Conservation (phyloP, 2,113 vertebrate species). For the Rostratula benghalensis region DNA sequence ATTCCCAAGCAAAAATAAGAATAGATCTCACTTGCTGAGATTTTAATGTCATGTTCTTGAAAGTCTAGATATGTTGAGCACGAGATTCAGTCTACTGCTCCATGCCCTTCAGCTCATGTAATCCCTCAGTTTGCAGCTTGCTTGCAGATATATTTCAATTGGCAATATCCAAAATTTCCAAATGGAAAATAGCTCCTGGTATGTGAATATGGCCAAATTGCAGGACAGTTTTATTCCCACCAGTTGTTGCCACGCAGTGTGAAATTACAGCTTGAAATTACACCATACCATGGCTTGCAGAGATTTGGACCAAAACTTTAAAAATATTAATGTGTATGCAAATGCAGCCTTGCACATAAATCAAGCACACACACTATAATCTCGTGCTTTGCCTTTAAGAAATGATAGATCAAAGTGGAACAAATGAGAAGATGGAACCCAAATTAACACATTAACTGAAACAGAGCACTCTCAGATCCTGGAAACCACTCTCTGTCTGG, state of each 20-base stretch:
- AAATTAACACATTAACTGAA: conserved; percentile 70
- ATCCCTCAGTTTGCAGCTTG: neutral
- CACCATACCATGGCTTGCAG: conserved; percentile 46
- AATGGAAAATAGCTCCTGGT: conserved; percentile 65
- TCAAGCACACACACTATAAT: conserved; percentile 26
- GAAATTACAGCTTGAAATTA: conserved; percentile 13
- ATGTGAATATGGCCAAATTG: conserved; percentile 17
- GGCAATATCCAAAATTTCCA: conserved; percentile 45
- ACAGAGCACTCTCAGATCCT: conserved; percentile 52
- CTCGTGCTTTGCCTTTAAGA: conserved; percentile 36
- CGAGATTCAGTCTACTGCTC: neutral
- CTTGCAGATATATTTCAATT: conserved; percentile 10
- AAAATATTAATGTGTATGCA: conserved; percentile 58
- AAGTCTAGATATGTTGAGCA: neutral
- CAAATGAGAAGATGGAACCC: conserved; percentile 66
- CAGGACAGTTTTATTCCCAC: conserved; percentile 48
- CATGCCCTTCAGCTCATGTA: neutral
- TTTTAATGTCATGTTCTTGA: neutral
- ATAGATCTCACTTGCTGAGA: neutral
- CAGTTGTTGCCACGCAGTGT: neutral
- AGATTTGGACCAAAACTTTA: conserved; percentile 54
- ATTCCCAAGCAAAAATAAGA: neutral
- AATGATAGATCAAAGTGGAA: conserved; percentile 62
- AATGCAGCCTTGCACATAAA: conserved; percentile 47
- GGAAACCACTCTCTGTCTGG: conserved; percentile 53